Conservation (phyloP, 2,797 vertebrate genomes). For the Anomalospiza imberbis region DNA sequence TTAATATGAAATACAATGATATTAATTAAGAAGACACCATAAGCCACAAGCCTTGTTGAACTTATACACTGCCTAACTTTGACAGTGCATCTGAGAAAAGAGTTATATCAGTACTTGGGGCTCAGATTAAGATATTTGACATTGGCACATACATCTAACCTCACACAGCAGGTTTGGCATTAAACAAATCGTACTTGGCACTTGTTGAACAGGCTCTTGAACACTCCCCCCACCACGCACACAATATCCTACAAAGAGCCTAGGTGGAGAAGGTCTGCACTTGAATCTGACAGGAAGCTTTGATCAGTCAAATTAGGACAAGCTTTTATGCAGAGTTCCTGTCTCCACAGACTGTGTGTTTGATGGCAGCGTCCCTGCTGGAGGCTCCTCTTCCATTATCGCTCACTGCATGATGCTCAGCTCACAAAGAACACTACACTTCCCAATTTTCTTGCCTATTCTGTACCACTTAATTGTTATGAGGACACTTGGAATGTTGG, state of each 20-base stretch:
- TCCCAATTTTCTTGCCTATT: slow-evolving; percentile 11
- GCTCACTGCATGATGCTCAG: background rate
- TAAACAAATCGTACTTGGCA: background rate
- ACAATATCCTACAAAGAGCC: background rate
- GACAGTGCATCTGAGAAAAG: background rate
- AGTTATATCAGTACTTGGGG: background rate
- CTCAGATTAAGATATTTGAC: slow-evolving; percentile 25
- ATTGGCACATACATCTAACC: background rate
- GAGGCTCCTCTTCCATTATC: slow-evolving; percentile 36
- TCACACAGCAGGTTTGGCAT: background rate
- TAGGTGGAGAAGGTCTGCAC: slow-evolving; percentile 7
- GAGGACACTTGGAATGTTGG: background rate
- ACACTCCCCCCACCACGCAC: background rate
- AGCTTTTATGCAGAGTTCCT: background rate
- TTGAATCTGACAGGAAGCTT: slow-evolving; percentile 13
- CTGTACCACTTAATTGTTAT: background rate
- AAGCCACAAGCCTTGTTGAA: background rate
- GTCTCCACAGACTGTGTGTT: background rate
- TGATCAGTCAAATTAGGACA: slow-evolving; percentile 44
- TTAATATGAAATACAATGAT: background rate
- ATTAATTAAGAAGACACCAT: background rate
- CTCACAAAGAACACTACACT: slow-evolving; percentile 6
- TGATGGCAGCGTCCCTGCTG: slow-evolving; percentile 12
- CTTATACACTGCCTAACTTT: background rate
- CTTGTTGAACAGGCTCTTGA: background rate